These are phyloP conservation scores for Margarornis squamiger DNA, from an alignment of 2,797 vertebrate species.

Conservation along the genomic window DNA sequence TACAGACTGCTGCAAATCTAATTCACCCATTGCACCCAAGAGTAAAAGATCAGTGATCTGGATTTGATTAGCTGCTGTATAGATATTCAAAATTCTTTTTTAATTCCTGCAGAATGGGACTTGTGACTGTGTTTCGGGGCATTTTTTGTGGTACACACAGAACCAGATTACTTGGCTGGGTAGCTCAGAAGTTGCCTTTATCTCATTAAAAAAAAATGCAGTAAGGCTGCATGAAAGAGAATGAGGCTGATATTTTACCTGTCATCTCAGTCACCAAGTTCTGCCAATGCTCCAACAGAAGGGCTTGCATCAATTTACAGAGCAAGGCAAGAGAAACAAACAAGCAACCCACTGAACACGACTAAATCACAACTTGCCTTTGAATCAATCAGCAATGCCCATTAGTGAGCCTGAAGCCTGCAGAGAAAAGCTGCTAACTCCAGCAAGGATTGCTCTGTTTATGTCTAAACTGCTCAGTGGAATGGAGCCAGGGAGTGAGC, in stretches of 20 bases:
- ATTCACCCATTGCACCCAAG: neutral
- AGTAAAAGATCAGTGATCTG: constrained; percentile 5
- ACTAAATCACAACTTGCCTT: constrained; percentile 1
- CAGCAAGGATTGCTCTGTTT: neutral
- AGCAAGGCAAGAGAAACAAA: neutral
- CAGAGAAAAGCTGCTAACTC: constrained; percentile 1
- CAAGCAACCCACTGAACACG: neutral
- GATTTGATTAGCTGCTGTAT: neutral
- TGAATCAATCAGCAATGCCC: neutral
- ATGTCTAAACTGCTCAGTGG: neutral
- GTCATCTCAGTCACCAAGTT: neutral
- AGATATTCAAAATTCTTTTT: neutral
- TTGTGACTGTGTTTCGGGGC: neutral
- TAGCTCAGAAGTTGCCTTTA: neutral
- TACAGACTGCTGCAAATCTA: constrained; percentile 24
- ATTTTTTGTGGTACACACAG: neutral
- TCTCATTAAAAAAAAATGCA: neutral
- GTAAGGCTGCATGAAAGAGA: neutral
- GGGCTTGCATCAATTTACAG: neutral
- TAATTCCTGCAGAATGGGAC: neutral
- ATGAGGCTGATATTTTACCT: neutral
- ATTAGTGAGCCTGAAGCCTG: neutral
- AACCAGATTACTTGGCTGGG: neutral
- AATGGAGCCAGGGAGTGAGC: neutral
- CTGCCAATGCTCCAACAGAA: neutral